Conservation (phyloP, 2,888 invertebrate species). For the Meloe dianella region DNA sequence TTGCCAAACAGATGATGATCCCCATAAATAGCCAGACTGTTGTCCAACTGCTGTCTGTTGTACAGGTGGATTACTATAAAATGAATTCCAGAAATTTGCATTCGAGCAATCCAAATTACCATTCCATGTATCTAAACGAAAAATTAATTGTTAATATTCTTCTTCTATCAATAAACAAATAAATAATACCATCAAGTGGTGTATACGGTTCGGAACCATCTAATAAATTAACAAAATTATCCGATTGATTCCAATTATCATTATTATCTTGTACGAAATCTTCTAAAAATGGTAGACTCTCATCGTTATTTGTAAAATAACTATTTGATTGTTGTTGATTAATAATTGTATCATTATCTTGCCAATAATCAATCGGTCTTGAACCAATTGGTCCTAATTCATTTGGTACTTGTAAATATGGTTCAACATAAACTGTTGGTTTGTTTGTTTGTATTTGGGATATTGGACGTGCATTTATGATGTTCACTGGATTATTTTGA, state of each 20-base stretch:
- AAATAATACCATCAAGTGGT: constrained; percentile 22
- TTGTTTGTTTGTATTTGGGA: constrained; percentile 41
- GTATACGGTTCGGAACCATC: constrained; percentile 23
- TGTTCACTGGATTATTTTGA: constrained; percentile 36
- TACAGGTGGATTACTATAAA: constrained; percentile 39
- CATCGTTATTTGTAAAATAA: constrained; percentile 11
- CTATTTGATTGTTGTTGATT: constrained; percentile 29
- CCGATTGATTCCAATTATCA: constrained; percentile 35
- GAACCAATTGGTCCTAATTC: constrained; percentile 61
- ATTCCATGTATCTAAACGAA: constrained; percentile 48
- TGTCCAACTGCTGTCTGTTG: constrained; percentile 31
- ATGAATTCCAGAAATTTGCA: constrained; percentile 51
- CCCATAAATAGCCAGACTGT: constrained; percentile 54
- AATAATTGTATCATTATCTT: constrained; percentile 31
- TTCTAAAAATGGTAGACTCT: constrained; percentile 44
- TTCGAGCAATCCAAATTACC: constrained; percentile 38
- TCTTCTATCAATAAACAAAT: constrained; percentile 17
- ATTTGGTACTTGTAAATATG: constrained; percentile 50
- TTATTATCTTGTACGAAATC: constrained; percentile 24
- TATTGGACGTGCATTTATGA: constrained; percentile 33
- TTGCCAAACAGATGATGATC: constrained; percentile 57
- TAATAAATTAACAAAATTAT: constrained; percentile 38
- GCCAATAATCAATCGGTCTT: constrained; percentile 46
- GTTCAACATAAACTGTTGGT: constrained; percentile 57
- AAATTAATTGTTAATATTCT: too few species aligned